A percentile compares a stretch with the other conserved stretches of the same genome.
Conservation (phyloP, 2,797 vertebrate species). For the Sphenodon punctatus region DNA sequence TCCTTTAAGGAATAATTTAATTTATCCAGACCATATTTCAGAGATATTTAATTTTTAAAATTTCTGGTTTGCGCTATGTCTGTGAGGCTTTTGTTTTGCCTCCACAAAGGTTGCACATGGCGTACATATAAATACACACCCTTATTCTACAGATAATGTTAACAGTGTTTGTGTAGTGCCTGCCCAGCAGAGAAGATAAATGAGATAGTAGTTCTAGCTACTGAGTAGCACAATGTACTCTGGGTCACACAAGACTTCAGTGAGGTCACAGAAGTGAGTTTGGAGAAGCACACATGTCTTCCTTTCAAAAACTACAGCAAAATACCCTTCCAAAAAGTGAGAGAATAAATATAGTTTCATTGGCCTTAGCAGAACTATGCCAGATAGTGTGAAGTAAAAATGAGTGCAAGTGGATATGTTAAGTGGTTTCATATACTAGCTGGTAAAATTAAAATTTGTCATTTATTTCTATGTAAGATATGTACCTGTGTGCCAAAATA, state of each 20-base stretch:
- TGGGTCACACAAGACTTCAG: neutral
- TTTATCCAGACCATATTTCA: neutral
- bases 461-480: neutral
- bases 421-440: constrained; percentile 30
- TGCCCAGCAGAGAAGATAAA: neutral
- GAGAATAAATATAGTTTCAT: constrained; percentile 45
- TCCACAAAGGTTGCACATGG: neutral
- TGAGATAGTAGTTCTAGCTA: neutral
- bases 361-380: constrained; percentile 24
- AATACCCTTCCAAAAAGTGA: constrained; percentile 41
- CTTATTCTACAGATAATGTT: neutral
- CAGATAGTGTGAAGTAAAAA: constrained; percentile 19
- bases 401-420: constrained; percentile 16
- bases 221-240: neutral
- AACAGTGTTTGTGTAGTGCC: constrained; percentile 5
- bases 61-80: no score
- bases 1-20: neutral
- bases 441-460: constrained; percentile 10
- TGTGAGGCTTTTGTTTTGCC: no score
- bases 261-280: constrained; percentile 40
- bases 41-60: neutral
- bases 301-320: constrained; percentile 29
- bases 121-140: neutral
- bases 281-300: constrained; percentile 32
- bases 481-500: constrained; percentile 39